phyloP scores from a whole-genome alignment of 1,140 invertebrate species.

The Brachystomella parvula region DNA sequence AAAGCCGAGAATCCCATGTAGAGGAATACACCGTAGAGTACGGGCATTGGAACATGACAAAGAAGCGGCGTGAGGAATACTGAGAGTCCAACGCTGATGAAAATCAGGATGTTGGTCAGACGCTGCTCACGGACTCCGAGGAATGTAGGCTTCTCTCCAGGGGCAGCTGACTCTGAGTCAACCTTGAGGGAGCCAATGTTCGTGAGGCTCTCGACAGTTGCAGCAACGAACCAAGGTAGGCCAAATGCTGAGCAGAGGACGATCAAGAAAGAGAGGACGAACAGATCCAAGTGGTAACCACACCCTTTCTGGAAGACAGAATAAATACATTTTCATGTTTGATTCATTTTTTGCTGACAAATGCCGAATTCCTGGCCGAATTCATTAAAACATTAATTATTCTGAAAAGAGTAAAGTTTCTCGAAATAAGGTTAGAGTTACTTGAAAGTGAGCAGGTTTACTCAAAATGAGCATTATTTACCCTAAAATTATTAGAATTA shows the following conservation, averaged over 20 bases:
- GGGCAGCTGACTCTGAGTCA: conserved; percentile 41
- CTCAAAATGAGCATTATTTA: too few relatives aligned
- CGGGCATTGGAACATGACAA: conserved; percentile 48
- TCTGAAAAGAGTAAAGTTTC: too few relatives aligned
- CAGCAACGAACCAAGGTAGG: conserved; percentile 47
- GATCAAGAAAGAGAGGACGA: conserved; percentile 42
- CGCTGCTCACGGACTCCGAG: conserved; percentile 45
- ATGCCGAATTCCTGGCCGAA: too few relatives aligned
- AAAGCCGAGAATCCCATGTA: conserved; percentile 59
- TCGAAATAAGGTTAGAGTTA: too few relatives aligned
- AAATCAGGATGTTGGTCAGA: conserved; percentile 43
- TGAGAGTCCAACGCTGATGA: conserved; percentile 43
- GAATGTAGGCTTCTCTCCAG: conserved; percentile 44
- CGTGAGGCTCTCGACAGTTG: conserved; percentile 43
- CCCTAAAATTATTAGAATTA: too few relatives aligned
- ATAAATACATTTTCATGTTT: background rate
- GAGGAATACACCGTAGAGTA: conserved; percentile 58
- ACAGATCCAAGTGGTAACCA: conserved; percentile 47
- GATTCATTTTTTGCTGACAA: background rate
- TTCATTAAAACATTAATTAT: too few relatives aligned
- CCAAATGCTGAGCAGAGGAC: conserved; percentile 45
- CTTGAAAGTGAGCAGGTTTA: too few relatives aligned
- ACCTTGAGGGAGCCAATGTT: conserved; percentile 43
- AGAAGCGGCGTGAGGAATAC: conserved; percentile 43
- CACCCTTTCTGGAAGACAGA: conserved; percentile 42